Conservation (phyloP, 2,113 vertebrate genomes). For the Austrofundulus limnaeus region DNA sequence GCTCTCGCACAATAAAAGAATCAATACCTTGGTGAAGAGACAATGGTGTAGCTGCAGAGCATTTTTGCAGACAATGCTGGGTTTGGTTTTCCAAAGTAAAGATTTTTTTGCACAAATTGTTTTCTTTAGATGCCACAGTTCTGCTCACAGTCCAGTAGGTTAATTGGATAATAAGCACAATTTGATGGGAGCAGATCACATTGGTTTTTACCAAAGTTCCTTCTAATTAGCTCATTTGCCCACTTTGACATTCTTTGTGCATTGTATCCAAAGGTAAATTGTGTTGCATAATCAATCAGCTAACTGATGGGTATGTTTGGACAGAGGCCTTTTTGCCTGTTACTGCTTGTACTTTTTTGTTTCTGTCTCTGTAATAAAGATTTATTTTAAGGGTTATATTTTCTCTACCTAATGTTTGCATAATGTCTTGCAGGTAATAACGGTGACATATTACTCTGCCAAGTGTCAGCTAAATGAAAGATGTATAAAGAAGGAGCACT, state of each 20-base stretch:
- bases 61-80: background rate
- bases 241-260: constrained; percentile 44
- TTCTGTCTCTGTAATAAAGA: background rate
- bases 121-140: constrained; percentile 28
- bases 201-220: constrained; percentile 56
- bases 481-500: background rate
- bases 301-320: constrained; percentile 13
- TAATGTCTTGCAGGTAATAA: constrained; percentile 3
- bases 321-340: background rate
- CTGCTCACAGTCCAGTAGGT: constrained; percentile 37
- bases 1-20: background rate
- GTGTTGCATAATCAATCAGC: constrained; percentile 48
- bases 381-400: background rate
- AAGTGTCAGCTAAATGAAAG: background rate
- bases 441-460: constrained; percentile 8
- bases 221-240: constrained; percentile 49
- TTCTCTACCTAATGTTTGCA: too few relatives aligned
- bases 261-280: constrained; percentile 3
- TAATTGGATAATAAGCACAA: constrained; percentile 60
- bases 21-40: constrained; percentile 1
- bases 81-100: constrained; percentile 1
- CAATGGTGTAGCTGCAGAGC: background rate
- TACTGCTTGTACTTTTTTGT: background rate
- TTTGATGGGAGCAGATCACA: constrained; percentile 55
- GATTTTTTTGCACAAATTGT: constrained; percentile 15